Percentiles rank a stretch among this genome's conserved stretches.
These are phyloP conservation scores for Sturnira hondurensis DNA, from an alignment of 2,113 vertebrate genomes.

Conservation along the genomic window DNA sequence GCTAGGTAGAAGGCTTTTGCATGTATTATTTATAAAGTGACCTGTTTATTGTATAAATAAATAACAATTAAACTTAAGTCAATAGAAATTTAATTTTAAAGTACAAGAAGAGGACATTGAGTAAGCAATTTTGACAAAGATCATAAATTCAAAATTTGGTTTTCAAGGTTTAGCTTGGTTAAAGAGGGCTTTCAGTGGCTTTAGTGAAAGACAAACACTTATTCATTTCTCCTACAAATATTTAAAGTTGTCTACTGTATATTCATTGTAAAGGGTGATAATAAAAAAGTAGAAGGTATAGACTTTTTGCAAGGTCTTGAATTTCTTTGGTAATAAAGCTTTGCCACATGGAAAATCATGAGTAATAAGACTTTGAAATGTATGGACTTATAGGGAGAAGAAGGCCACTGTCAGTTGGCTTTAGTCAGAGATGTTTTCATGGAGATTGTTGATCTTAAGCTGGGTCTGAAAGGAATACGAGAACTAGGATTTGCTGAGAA, in stretches of 20 bases:
- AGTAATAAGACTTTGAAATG: not conserved
- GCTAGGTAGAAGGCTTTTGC: not conserved
- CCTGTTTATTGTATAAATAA: constrained; percentile 25
- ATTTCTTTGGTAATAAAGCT: not conserved
- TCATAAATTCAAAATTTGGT: constrained; percentile 36
- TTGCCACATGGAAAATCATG: not conserved
- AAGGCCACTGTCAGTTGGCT: not conserved
- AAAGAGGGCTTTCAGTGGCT: not conserved
- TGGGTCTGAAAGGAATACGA: not conserved
- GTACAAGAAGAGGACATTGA: not conserved
- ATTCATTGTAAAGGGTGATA: not conserved
- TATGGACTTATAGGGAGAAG: not conserved
- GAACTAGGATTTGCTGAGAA: not conserved
- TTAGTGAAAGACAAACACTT: not conserved
- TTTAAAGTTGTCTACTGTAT: not conserved
- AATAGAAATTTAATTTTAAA: constrained; percentile 63
- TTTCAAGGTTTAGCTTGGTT: not conserved
- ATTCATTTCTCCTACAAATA: not conserved
- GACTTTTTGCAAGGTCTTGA: not conserved
- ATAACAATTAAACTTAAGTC: constrained; percentile 40
- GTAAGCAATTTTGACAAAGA: constrained; percentile 19
- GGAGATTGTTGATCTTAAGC: not conserved
- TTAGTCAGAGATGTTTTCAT: not conserved
- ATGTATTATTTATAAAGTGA: constrained; percentile 35
- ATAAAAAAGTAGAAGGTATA: not conserved